phyloP scores from a whole-genome alignment of 2,888 invertebrate species.

The Catocala fraxini region DNA sequence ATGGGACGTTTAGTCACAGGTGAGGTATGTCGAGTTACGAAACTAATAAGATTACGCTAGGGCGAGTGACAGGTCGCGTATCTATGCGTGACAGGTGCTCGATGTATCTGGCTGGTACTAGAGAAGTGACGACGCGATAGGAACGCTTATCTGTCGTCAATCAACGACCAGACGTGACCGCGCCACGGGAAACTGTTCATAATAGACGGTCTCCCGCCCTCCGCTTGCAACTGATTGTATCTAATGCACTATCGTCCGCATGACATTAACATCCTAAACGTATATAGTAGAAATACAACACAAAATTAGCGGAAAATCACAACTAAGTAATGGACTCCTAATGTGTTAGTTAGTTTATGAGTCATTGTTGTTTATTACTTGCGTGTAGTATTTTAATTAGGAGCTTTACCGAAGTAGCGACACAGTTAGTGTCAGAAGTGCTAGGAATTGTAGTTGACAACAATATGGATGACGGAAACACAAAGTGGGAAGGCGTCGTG shows the following conservation, averaged over 20 bases:
- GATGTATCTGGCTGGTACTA: slow-evolving; percentile 14
- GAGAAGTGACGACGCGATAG: slow-evolving; percentile 9
- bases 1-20: slow-evolving; percentile 11
- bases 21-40: slow-evolving; percentile 20
- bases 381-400: background rate
- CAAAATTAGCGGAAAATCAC: background rate
- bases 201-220: background rate
- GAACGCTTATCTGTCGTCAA: slow-evolving; percentile 25
- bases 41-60: slow-evolving; percentile 24
- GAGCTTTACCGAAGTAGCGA: too few relatives aligned
- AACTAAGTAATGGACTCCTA: background rate
- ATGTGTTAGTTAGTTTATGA: background rate
- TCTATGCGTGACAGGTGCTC: slow-evolving; percentile 33
- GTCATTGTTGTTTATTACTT: slow-evolving; percentile 1
- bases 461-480: background rate
- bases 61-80: slow-evolving; percentile 16
- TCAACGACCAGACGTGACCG: slow-evolving; percentile 21
- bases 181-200: slow-evolving; percentile 34
- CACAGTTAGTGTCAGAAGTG: background rate
- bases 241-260: too few relatives aligned
- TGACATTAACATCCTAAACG: too few relatives aligned
- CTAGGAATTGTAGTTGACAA: background rate
- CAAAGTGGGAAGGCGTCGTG: slow-evolving; percentile 1
- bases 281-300: too few relatives aligned
- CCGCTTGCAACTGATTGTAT: background rate